Conservation (phyloP, 2,888 invertebrate species). For the Gastrophysa polygoni region DNA sequence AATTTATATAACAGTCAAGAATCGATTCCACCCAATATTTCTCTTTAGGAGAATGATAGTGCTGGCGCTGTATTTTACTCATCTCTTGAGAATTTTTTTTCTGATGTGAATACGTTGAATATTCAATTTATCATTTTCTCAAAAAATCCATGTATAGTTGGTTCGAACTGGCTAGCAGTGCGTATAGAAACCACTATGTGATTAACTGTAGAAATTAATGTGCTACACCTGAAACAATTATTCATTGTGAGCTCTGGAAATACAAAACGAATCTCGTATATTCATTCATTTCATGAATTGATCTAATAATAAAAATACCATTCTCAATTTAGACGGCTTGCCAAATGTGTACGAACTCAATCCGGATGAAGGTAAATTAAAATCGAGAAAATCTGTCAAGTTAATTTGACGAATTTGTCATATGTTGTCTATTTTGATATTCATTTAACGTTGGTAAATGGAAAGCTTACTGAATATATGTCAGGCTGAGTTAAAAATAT, state of each 20-base stretch:
- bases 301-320: conserved; percentile 11
- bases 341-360: conserved; percentile 13
- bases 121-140: too few relatives aligned
- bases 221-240: neutral
- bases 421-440: conserved; percentile 6
- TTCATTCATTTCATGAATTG: conserved; percentile 7
- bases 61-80: too few relatives aligned
- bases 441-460: neutral
- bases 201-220: too few relatives aligned
- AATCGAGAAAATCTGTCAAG: conserved; percentile 2
- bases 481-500: conserved; percentile 2
- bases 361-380: neutral
- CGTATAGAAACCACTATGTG: too few relatives aligned
- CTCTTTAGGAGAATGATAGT: too few relatives aligned
- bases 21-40: too few relatives aligned
- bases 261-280: neutral
- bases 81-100: too few relatives aligned
- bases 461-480: neutral
- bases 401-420: conserved; percentile 3
- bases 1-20: too few relatives aligned
- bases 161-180: too few relatives aligned
- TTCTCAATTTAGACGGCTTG: neutral
- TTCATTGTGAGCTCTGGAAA: neutral
- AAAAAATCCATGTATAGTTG: too few relatives aligned
- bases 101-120: too few relatives aligned